Conservation (phyloP, 1,140 invertebrate genomes). For the Lepidurus couesii region DNA sequence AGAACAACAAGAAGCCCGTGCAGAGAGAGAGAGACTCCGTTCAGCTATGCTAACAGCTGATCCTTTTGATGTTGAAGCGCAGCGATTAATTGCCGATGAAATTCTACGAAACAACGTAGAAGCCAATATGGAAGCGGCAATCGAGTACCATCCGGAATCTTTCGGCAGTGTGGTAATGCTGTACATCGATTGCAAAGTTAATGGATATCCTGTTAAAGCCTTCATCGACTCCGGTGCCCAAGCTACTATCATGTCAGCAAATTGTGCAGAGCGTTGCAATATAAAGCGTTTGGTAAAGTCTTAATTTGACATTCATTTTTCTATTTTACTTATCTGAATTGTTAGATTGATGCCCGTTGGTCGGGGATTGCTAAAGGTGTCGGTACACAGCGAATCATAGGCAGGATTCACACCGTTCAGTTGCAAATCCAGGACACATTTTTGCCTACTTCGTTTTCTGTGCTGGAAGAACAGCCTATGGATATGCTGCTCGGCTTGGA, state of each 20-base stretch:
- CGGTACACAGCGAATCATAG: constrained; percentile 92
- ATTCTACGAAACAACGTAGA: constrained; percentile 94
- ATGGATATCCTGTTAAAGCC: constrained; percentile 91
- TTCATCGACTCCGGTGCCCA: constrained; percentile 96
- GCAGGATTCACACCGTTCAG: constrained; percentile 79
- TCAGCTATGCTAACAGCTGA: constrained; percentile 84
- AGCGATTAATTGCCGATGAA: constrained; percentile 89
- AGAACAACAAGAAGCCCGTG: constrained; percentile 70
- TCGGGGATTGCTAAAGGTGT: constrained; percentile 90
- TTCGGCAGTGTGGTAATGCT: constrained; percentile 97
- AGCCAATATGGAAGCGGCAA: constrained; percentile 96
- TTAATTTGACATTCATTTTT: neutral
- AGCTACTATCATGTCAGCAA: constrained; percentile 88
- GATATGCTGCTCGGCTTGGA: constrained; percentile 96
- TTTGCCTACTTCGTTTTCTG: constrained; percentile 92
- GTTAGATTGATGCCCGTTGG: constrained; percentile 79
- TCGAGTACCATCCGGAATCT: constrained; percentile 96
- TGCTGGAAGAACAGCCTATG: constrained; percentile 96
- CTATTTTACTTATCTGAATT: neutral
- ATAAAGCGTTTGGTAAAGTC: constrained; percentile 70
- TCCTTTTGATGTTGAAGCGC: constrained; percentile 91
- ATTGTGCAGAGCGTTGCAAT: constrained; percentile 87
- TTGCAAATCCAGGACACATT: constrained; percentile 92
- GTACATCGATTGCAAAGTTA: constrained; percentile 93
- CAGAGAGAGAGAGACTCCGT: constrained; percentile 72